Conservation (phyloP, 2,797 vertebrate species). For the Labeo calbasu region DNA sequence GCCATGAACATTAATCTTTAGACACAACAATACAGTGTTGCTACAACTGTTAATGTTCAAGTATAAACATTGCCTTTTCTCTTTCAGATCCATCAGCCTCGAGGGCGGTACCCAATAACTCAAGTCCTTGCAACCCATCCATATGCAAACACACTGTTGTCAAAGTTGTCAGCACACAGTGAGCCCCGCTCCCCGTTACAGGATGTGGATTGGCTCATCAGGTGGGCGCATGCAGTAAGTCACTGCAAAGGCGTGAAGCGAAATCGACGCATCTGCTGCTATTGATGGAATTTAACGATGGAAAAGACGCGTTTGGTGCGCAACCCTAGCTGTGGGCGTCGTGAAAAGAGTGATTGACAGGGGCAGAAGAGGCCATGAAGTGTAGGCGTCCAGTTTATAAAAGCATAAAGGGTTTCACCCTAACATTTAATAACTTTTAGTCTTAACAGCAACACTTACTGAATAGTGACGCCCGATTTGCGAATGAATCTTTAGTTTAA, state of each 20-base stretch:
- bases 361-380: slow-evolving; percentile 41
- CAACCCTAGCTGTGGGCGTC: slow-evolving; percentile 39
- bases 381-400: slow-evolving; percentile 42
- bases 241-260: slow-evolving; percentile 10
- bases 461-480: neutral
- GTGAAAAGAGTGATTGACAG: slow-evolving; percentile 46
- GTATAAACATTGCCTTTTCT: slow-evolving; percentile 35
- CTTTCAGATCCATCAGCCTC: slow-evolving; percentile 17
- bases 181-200: neutral
- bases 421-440: slow-evolving; percentile 37
- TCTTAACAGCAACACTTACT: neutral
- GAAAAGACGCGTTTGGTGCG: slow-evolving; percentile 22
- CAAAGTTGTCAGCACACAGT: slow-evolving; percentile 34
- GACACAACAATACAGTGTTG: slow-evolving; percentile 11
- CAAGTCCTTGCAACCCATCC: neutral
- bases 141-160: slow-evolving; percentile 44
- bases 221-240: slow-evolving; percentile 36
- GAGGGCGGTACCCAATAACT: slow-evolving; percentile 5
- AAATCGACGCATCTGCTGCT: slow-evolving; percentile 44
- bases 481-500: neutral
- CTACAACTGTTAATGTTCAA: slow-evolving; percentile 23
- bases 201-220: slow-evolving; percentile 35
- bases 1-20: neutral
- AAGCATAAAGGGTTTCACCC: slow-evolving; percentile 10
- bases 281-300: slow-evolving; percentile 42